phyloP scores from a whole-genome alignment of 2,888 invertebrate genomes.

The Calephelis perditalis region DNA sequence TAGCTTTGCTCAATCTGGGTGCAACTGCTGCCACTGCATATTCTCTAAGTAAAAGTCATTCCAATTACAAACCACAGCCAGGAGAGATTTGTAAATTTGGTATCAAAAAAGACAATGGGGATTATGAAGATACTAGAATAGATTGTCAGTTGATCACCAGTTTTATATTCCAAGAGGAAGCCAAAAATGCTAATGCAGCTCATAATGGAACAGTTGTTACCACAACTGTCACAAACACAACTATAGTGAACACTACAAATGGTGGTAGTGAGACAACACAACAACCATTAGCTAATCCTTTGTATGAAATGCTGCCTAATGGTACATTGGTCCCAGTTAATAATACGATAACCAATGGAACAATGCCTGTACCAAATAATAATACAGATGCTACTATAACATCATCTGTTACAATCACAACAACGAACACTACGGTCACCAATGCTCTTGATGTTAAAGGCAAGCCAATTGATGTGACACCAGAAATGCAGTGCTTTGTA shows the following conservation, averaged over 20 bases:
- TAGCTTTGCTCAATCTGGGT: slow-evolving; percentile 62
- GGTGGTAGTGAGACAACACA: slow-evolving; percentile 32
- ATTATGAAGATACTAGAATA: slow-evolving; percentile 64
- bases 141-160: slow-evolving; percentile 62
- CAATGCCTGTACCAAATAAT: slow-evolving; percentile 30
- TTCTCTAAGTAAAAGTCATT: slow-evolving; percentile 38
- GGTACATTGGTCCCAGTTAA: slow-evolving; percentile 55
- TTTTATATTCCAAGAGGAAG: slow-evolving; percentile 52
- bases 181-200: slow-evolving; percentile 34
- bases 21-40: slow-evolving; percentile 51
- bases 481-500: slow-evolving; percentile 62
- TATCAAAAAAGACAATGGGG: slow-evolving; percentile 58
- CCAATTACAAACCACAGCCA: slow-evolving; percentile 45
- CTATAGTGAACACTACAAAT: slow-evolving; percentile 47
- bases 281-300: slow-evolving; percentile 31
- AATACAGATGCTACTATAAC: slow-evolving; percentile 35
- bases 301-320: slow-evolving; percentile 52
- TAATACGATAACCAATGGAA: slow-evolving; percentile 36
- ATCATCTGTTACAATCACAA: slow-evolving; percentile 48
- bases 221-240: slow-evolving; percentile 57
- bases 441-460: slow-evolving; percentile 68
- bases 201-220: slow-evolving; percentile 47
- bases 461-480: slow-evolving; percentile 54
- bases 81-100: slow-evolving; percentile 66
- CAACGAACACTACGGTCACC: slow-evolving; percentile 52